Conservation (phyloP, 2,888 invertebrate genomes). For the Epinotia demarniana region DNA sequence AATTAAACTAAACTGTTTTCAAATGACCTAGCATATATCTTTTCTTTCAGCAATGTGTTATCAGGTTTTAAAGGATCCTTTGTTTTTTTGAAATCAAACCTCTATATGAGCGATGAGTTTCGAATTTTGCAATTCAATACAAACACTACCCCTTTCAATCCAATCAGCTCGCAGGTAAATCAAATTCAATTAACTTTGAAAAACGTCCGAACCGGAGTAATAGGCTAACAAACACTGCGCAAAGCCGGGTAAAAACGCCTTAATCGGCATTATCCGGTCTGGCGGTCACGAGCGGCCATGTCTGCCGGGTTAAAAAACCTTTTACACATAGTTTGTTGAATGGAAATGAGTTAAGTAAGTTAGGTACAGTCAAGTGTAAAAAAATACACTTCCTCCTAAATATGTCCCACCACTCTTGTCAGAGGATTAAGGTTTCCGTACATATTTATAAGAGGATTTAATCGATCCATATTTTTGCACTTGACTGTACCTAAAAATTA, state of each 20-base stretch:
- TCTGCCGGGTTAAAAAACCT: slow-evolving; percentile 22
- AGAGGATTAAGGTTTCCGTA: too few species aligned
- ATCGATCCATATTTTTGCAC: too few species aligned
- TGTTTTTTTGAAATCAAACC: neutral
- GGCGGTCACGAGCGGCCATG: slow-evolving; percentile 54
- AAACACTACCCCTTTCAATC: slow-evolving; percentile 22
- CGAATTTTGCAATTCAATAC: slow-evolving; percentile 1
- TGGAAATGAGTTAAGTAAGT: neutral
- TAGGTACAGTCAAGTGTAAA: too few species aligned
- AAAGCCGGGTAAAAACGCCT: slow-evolving; percentile 57
- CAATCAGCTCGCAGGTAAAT: slow-evolving; percentile 28
- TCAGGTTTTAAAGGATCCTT: too few species aligned
- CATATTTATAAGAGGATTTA: too few species aligned
- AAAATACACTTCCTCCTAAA: too few species aligned
- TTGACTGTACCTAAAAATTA: too few species aligned
- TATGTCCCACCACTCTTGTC: too few species aligned
- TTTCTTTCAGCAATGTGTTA: too few species aligned
- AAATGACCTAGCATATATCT: too few species aligned
- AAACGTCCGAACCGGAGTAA: slow-evolving; percentile 53
- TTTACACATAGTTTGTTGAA: neutral
- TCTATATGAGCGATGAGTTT: neutral
- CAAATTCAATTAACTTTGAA: slow-evolving; percentile 66
- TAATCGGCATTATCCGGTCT: slow-evolving; percentile 74
- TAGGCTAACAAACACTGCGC: slow-evolving; percentile 65
- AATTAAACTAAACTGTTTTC: too few species aligned